A percentile compares a stretch with the other conserved stretches of the same genome.
Evolutionary conservation across 1,140 invertebrate species (phyloP).

Genomic region (Heliconius congener): DNA sequence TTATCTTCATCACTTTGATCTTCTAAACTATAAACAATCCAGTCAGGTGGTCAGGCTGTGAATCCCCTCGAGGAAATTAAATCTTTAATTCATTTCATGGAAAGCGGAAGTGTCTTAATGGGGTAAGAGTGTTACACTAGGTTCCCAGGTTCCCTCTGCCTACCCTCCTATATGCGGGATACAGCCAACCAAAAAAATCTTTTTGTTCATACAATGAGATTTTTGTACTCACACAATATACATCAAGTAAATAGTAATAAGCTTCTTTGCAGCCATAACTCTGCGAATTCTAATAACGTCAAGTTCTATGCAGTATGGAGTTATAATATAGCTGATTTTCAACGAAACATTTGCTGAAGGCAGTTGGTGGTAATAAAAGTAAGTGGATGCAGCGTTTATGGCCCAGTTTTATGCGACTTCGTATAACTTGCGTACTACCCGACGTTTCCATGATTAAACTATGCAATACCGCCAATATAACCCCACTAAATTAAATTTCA

Average conservation of each 20-base stretch:
- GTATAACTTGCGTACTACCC: conserved; percentile 59
- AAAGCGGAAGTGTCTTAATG: too few relatives aligned
- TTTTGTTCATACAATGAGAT: not conserved
- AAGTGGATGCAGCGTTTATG: conserved; percentile 70
- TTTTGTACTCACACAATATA: not conserved
- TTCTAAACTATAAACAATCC: too few relatives aligned
- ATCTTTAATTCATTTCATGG: too few relatives aligned
- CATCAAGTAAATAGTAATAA: not conserved
- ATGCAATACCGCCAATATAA: conserved; percentile 57
- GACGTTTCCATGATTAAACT: conserved; percentile 63
- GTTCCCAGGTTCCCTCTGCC: too few relatives aligned
- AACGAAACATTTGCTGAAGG: conserved; percentile 48
- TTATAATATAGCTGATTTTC: conserved; percentile 49
- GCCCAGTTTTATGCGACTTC: conserved; percentile 58
- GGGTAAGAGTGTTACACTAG: too few relatives aligned
- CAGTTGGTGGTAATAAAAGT: conserved; percentile 52
- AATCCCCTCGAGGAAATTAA: too few relatives aligned
- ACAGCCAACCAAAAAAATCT: not conserved
- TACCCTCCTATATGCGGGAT: too few relatives aligned
- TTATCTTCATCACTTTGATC: too few relatives aligned
- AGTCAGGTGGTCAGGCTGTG: too few relatives aligned
- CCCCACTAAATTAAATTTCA: conserved; percentile 64
- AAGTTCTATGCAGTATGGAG: conserved; percentile 25
- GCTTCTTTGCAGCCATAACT: conserved; percentile 9
- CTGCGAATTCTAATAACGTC: conserved; percentile 13